Evolutionary conservation across 1,140 invertebrate species (phyloP).

Genomic region (Caerostris extrusa): DNA sequence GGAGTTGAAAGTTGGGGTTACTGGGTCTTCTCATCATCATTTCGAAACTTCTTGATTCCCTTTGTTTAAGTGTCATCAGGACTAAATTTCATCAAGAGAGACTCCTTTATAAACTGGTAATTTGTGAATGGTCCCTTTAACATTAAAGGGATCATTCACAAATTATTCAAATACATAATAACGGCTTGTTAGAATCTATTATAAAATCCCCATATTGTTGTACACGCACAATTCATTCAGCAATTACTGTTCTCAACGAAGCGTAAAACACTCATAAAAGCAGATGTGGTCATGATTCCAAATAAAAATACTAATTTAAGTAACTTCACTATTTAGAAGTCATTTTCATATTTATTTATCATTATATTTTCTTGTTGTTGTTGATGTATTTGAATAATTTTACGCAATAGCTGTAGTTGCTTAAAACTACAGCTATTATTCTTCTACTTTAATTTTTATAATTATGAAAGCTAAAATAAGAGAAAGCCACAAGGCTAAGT

Average conservation of each 20-base stretch:
- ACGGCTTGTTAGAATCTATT: background rate
- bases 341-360: too few relatives aligned
- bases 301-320: too few relatives aligned
- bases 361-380: too few relatives aligned
- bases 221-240: background rate
- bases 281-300: background rate
- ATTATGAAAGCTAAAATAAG: too few relatives aligned
- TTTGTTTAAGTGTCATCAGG: slow-evolving; percentile 30
- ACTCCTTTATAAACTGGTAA: background rate
- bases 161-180: slow-evolving; percentile 26
- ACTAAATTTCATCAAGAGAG: background rate
- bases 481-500: too few relatives aligned
- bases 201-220: background rate
- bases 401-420: too few relatives aligned
- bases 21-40: slow-evolving; percentile 62
- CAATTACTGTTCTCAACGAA: background rate
- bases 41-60: background rate
- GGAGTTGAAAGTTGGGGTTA: slow-evolving; percentile 68
- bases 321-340: too few relatives aligned
- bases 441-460: too few relatives aligned
- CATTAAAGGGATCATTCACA: background rate
- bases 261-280: background rate
- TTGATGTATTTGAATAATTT: too few relatives aligned
- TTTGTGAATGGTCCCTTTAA: background rate
- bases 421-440: too few relatives aligned